These are phyloP conservation scores for Eulemur coronatus DNA, from an alignment of 2,797 vertebrate species.

Conservation along the genomic window DNA sequence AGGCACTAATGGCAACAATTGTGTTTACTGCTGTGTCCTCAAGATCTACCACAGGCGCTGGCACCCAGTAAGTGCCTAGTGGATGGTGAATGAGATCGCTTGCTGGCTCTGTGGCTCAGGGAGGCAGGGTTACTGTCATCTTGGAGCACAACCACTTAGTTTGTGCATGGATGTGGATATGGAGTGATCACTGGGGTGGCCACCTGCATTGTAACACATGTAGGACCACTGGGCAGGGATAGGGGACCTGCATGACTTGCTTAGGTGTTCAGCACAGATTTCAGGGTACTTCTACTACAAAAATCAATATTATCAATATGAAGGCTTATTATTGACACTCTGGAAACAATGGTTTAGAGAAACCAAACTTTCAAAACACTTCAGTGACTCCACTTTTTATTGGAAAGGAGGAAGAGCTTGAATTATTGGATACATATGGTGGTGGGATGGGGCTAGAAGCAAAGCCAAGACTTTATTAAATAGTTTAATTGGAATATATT, in stretches of 20 bases:
- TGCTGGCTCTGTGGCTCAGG: not conserved
- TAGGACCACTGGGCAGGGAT: too few relatives aligned
- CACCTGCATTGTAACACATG: not conserved
- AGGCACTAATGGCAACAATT: not conserved
- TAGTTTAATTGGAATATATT: conserved; percentile 88
- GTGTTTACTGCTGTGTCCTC: not conserved
- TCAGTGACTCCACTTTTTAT: conserved; percentile 63
- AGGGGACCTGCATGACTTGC: not conserved
- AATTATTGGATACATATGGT: conserved; percentile 92
- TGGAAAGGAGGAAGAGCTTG: conserved; percentile 66
- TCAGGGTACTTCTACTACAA: not conserved
- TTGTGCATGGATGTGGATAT: not conserved
- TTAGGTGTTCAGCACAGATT: not conserved
- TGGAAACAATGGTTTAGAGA: conserved; percentile 73
- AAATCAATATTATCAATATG: not conserved
- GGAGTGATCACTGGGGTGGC: not conserved
- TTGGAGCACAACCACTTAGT: not conserved
- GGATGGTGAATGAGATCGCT: not conserved
- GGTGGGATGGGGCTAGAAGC: conserved; percentile 83
- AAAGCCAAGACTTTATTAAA: conserved; percentile 89
- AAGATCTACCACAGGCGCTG: not conserved
- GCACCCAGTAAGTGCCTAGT: not conserved
- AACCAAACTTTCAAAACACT: conserved; percentile 69
- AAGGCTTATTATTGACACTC: conserved; percentile 36
- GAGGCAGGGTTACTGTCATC: not conserved